Conservation (phyloP, 2,888 invertebrate species). For the Malthinus flaveolus region DNA sequence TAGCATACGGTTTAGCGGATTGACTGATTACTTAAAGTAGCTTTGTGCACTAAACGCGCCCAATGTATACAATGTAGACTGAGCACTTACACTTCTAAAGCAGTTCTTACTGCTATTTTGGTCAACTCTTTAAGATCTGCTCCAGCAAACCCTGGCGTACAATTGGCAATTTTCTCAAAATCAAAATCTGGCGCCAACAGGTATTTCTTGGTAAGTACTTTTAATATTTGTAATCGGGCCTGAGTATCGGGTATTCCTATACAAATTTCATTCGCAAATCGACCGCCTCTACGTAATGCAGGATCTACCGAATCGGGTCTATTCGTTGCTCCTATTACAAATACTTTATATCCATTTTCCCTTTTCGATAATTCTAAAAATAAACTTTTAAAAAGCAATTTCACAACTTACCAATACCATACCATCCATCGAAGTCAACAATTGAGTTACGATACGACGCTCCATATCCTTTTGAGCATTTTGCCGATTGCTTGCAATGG, state of each 20-base stretch:
- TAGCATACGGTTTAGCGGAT: too few relatives aligned
- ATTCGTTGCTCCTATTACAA: conserved; percentile 96
- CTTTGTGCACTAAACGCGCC: too few relatives aligned
- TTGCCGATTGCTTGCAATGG: conserved; percentile 89
- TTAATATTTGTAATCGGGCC: conserved; percentile 79
- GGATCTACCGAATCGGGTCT: conserved; percentile 92
- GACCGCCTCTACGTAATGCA: conserved; percentile 85
- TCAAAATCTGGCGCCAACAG: conserved; percentile 72
- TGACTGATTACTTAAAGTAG: too few relatives aligned
- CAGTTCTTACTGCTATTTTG: conserved; percentile 85
- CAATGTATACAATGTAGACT: too few relatives aligned
- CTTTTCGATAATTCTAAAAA: conserved; percentile 56
- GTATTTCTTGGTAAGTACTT: conserved; percentile 71
- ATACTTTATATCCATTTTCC: conserved; percentile 63
- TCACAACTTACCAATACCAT: conserved; percentile 30
- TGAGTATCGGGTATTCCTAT: conserved; percentile 90
- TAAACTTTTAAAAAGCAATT: too few relatives aligned
- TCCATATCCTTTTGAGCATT: conserved; percentile 96
- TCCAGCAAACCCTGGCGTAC: conserved; percentile 95
- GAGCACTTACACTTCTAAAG: conserved; percentile 69
- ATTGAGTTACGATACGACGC: conserved; percentile 89
- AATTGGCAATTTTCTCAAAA: conserved; percentile 72
- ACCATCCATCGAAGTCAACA: conserved; percentile 88
- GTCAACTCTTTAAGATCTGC: conserved; percentile 88
- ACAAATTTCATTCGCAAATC: conserved; percentile 92